Percentiles rank a stretch among this genome's conserved stretches.
These are phyloP conservation scores for Macrotis lagotis DNA, from an alignment of 2,113 vertebrate genomes.

Conservation along the genomic window DNA sequence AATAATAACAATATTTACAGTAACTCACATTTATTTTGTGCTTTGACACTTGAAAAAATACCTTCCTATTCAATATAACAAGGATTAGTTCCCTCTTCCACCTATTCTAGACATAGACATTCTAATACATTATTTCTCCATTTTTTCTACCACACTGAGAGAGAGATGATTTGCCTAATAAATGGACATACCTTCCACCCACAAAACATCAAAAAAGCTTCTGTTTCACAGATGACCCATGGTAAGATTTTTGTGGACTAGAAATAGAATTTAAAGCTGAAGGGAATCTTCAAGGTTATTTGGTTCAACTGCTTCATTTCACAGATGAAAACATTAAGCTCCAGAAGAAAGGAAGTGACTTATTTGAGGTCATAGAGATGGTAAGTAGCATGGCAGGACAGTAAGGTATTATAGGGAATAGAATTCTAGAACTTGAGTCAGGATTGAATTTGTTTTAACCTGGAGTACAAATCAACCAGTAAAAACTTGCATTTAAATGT, in stretches of 20 bases:
- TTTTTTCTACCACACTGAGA: neutral
- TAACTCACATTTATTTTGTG: neutral
- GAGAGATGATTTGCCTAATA: neutral
- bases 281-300: no score
- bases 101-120: neutral
- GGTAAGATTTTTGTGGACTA: neutral
- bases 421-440: neutral
- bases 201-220: neutral
- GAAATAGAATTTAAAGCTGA: neutral
- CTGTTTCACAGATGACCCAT: neutral
- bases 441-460: conserved; percentile 15
- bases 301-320: no score
- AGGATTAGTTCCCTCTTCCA: neutral
- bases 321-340: neutral
- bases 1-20: neutral
- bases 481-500: neutral
- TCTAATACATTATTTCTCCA: neutral
- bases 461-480: neutral
- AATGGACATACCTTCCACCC: neutral
- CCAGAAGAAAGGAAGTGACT: neutral
- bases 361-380: neutral
- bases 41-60: neutral
- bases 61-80: neutral
- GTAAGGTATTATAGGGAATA: neutral
- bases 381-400: neutral